phyloP scores from a whole-genome alignment of 1,140 invertebrate species.

The Drosophila watanabei region DNA sequence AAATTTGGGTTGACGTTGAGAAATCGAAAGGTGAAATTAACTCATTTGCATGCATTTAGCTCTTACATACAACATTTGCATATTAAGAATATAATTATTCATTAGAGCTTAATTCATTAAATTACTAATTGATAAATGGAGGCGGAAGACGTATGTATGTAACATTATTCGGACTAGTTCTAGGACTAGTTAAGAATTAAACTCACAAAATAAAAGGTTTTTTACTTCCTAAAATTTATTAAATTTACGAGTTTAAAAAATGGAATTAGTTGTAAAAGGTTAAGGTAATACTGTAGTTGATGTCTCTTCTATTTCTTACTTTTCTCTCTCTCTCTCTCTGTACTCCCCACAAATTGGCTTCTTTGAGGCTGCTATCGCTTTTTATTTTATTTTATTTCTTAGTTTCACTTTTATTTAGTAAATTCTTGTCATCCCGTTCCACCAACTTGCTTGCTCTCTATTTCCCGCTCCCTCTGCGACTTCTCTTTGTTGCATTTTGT shows the following conservation, averaged over 20 bases:
- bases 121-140: too few species aligned
- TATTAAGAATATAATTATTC: not conserved
- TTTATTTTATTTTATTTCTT: slow-evolving; percentile 53
- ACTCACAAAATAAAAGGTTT: too few species aligned
- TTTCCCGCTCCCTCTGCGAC: slow-evolving; percentile 10
- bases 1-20: slow-evolving; percentile 29
- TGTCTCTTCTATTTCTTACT: not conserved
- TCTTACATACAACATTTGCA: not conserved
- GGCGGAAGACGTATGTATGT: too few species aligned
- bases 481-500: slow-evolving; percentile 76
- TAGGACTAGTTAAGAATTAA: too few species aligned
- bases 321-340: too few species aligned
- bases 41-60: slow-evolving; percentile 13
- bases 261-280: not conserved
- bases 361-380: not conserved
- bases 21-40: slow-evolving; percentile 10
- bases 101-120: too few species aligned
- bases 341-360: not conserved
- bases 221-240: too few species aligned
- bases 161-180: too few species aligned
- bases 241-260: too few species aligned
- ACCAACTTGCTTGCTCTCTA: not conserved
- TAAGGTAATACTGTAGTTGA: not conserved
- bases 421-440: slow-evolving; percentile 55
- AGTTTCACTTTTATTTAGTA: slow-evolving; percentile 71